Percentiles rank a stretch among this genome's conserved stretches.
Evolutionary conservation across 2,797 vertebrate genomes (phyloP).

Genomic region (Brachyalestes nurse): DNA sequence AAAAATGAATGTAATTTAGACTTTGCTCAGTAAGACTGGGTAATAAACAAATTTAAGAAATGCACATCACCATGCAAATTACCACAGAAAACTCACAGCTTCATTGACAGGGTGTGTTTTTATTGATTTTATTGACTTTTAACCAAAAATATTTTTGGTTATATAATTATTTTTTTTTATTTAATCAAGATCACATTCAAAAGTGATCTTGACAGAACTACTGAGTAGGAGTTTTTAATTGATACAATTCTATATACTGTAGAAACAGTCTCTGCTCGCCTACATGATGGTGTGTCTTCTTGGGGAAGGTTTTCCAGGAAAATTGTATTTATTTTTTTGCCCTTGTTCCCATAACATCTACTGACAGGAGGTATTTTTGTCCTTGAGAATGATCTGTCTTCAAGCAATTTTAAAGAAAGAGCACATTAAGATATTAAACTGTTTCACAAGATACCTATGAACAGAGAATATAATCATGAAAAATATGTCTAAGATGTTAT

Average conservation of each 20-base stretch:
- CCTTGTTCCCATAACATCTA: neutral
- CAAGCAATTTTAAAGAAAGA: neutral
- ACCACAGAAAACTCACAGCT: too few species aligned
- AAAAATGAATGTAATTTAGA: too few species aligned
- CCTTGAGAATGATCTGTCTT: neutral
- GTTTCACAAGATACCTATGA: neutral
- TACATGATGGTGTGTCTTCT: neutral
- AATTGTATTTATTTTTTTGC: neutral
- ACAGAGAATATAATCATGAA: neutral
- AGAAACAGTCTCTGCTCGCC: neutral
- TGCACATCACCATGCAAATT: too few species aligned
- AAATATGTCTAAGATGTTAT: neutral
- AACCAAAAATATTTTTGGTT: too few species aligned
- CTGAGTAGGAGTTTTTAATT: neutral
- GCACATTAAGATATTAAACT: neutral
- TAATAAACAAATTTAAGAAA: too few species aligned
- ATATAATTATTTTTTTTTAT: too few species aligned
- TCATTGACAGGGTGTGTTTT: too few species aligned
- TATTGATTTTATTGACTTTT: too few species aligned
- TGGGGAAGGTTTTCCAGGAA: neutral
- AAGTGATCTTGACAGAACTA: too few species aligned
- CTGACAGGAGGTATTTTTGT: neutral
- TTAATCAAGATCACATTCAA: too few species aligned
- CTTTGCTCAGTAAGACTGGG: too few species aligned
- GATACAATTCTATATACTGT: neutral